These are phyloP conservation scores for Leptinotarsa rubiginosa DNA, from an alignment of 2,888 invertebrate species.

Conservation along the genomic window DNA sequence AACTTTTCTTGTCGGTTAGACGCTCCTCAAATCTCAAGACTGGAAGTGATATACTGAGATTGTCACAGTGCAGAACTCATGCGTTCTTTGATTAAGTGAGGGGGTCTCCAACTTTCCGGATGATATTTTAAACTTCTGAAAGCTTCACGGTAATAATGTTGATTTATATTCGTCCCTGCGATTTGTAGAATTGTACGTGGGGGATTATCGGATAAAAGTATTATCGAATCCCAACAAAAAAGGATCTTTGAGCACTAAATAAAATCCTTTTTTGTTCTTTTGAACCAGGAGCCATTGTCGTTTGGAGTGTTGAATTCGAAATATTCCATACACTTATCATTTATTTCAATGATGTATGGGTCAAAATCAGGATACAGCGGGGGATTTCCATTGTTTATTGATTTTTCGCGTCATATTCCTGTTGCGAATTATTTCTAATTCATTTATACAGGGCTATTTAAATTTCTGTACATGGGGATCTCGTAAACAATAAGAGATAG, in stretches of 20 bases:
- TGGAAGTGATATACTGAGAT: conserved; percentile 12
- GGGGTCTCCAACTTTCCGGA: conserved; percentile 12
- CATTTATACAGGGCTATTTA: too few relatives aligned
- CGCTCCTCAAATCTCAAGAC: conserved; percentile 3
- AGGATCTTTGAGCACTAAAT: background rate
- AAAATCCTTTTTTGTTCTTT: background rate
- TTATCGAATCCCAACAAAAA: background rate
- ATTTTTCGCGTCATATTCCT: too few relatives aligned
- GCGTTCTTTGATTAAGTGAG: conserved; percentile 12
- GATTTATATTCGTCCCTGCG: conserved; percentile 10
- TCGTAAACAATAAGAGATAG: too few relatives aligned
- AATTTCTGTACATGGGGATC: too few relatives aligned
- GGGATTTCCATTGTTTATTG: too few relatives aligned
- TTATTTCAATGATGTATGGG: too few relatives aligned
- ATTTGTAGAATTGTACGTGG: conserved; percentile 5
- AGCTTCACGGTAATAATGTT: conserved; percentile 8
- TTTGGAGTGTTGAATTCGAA: background rate
- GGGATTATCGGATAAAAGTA: conserved; percentile 1
- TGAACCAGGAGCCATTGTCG: background rate
- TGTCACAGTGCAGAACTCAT: conserved; percentile 12
- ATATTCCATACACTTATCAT: too few relatives aligned
- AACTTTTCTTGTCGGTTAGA: conserved; percentile 5
- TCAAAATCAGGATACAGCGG: too few relatives aligned
- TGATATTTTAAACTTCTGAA: conserved; percentile 11
- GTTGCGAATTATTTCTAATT: too few relatives aligned